Evolutionary conservation across 2,797 vertebrate species (phyloP).

Genomic region (Alcedo atthis): DNA sequence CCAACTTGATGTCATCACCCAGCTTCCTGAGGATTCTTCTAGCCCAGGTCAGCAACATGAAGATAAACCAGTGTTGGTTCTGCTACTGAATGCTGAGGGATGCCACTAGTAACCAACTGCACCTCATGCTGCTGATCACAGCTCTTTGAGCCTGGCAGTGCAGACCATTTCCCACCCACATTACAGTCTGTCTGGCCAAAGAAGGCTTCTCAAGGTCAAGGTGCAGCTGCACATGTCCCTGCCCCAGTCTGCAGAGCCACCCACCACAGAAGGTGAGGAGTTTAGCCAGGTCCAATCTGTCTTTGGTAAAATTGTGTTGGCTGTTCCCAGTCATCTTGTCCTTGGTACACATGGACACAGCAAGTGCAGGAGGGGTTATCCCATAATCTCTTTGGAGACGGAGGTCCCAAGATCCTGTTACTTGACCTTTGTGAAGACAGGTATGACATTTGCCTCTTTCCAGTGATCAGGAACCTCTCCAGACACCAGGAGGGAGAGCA

Average conservation of each 20-base stretch:
- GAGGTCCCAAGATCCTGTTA: background rate
- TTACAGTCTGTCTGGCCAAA: background rate
- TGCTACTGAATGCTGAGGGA: background rate
- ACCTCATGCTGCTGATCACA: background rate
- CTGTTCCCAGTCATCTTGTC: background rate
- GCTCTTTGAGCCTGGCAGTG: background rate
- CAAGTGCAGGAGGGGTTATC: background rate
- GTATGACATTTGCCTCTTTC: background rate
- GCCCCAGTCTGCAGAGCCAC: accelerated
- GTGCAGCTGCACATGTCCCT: background rate
- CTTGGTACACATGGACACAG: background rate
- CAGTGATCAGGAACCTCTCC: background rate
- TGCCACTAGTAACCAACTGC: background rate
- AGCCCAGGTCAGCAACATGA: background rate
- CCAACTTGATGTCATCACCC: background rate
- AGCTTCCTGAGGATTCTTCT: background rate
- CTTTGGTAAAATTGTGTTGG: background rate
- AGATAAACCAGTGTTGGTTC: background rate
- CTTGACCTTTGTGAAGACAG: background rate
- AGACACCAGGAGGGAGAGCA: background rate
- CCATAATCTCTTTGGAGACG: background rate
- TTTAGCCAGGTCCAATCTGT: background rate
- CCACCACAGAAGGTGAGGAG: accelerated
- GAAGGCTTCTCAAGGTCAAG: background rate
- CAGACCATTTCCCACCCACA: background rate